Evolutionary conservation across 2,113 vertebrate genomes (phyloP), one percentile per base, ranked within the genome.

Genomic region (Salvelinus alpinus): DNA sequence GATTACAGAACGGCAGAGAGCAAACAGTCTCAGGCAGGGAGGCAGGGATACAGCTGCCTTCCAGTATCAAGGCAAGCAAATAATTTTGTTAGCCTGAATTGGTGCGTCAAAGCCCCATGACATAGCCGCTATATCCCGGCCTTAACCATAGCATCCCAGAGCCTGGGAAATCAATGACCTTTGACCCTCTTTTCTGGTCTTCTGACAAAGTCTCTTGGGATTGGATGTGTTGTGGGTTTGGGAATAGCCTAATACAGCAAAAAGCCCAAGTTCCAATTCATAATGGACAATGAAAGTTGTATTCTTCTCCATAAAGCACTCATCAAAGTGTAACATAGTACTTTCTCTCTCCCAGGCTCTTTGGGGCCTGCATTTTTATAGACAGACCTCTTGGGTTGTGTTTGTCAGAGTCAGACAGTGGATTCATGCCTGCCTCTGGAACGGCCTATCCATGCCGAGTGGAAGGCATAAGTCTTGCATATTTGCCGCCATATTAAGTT

Each of bases 401-500:
- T 82, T 67, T 84, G 85, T 90, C 88, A 84, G 80, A 13, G 70
- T 81, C 38, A 44, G 38, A 44, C 38, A 12, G 8, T 44, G 8
- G 38, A 44, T 44, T 44, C 38, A 44, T 44, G 38, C 38, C 38
- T 44, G 38, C 38, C 38, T 44, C 38, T 44, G 38, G 8, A 34
- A 73, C 72, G 74, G 13, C 24, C 76, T 78, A 72, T 69, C 81
- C 38, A 44, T 82, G 73, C 77, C 65, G 5, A 20, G 13, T 2
- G 2, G 9, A 72, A 75, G 74, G 64, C 84, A 86, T 80, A 78
- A 80, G 81, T 86, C 82, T 82, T 82, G 84, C 86, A 88, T 88
- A 90, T 86, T 87, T 82, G 67, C 69, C 69, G 79, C 85, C 73
- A 83, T 83, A 90, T 91, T 76, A 88, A 92, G 90, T 47, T 38